Evolutionary conservation across 2,888 invertebrate species (phyloP), one percentile per base, ranked within the genome.

Genomic region (Pyrrhosoma nymphula): DNA sequence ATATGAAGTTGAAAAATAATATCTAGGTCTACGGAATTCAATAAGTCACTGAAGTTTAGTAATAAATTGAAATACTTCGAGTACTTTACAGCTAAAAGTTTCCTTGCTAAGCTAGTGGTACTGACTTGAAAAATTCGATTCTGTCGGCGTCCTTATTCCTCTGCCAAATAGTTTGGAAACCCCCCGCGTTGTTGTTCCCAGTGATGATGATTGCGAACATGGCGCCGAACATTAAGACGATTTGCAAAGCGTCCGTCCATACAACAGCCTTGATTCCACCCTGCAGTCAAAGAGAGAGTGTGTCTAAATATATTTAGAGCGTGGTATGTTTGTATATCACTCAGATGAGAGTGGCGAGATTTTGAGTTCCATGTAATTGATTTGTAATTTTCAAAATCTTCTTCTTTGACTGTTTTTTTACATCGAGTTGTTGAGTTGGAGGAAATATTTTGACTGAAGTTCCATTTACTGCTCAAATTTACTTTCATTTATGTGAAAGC

Each of bases 251-350:
- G 95, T 98, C 97, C 4, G 98, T 98, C 97, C 98, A 98, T 3
- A 98, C 98, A 12, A 98, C 98, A 6, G 98, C 98, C 96, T 98
- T 97, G 63, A 98, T 96, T 18, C 98, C 98, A 89, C 97, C 96
- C 97, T 97, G 47, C 55, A 93, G 82, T 18, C 16, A 20, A 95
- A 47, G 89, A 69, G 95, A 88, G 60, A 30, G 95, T 95, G 14
- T 23, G 35, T n/a, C 26, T 26, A 95, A 39, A 18, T n/a, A 69
- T 89, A 56, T 35, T 30, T 3, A 18, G 30, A 35, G 26, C 18
- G 35, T 82, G 3, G 3, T 69, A 2, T 26, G n/a, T 82, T 35
- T 35, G 30, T 35, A 35, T 12, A 26, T 12, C 6, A 35, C 12
- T 2, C 47, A 4, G 4, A 35, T 16, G 35, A 35, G 30, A 26